These are phyloP conservation scores for Acronicta alni DNA, from an alignment of 2,888 invertebrate species.

Conservation along the genomic window DNA sequence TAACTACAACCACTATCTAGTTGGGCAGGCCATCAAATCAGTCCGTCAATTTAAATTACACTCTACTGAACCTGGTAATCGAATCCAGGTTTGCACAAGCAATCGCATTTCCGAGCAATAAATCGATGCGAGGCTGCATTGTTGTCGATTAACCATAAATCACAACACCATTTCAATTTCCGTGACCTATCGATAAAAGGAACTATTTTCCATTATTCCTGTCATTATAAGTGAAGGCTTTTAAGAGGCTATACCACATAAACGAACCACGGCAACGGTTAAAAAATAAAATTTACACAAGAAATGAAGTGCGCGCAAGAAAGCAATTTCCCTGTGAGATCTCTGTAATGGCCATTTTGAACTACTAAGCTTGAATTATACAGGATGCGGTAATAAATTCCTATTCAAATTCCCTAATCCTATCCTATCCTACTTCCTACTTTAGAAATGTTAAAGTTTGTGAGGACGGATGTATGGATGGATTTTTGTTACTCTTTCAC, in stretches of 20 bases:
- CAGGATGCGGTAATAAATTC: conserved; percentile 45
- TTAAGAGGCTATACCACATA: conserved; percentile 43
- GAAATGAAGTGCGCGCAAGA: conserved; percentile 76
- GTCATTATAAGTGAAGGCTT: conserved; percentile 28
- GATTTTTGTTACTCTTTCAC: too few relatives aligned
- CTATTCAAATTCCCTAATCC: too few relatives aligned
- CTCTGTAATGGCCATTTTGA: conserved; percentile 72
- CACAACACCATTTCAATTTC: background rate
- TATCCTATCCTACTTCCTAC: too few relatives aligned
- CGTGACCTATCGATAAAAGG: background rate
- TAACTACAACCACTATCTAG: too few relatives aligned
- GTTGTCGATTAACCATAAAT: background rate
- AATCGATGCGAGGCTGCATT: too few relatives aligned
- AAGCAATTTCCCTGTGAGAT: conserved; percentile 77
- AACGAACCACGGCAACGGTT: conserved; percentile 58
- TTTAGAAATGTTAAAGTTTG: too few relatives aligned
- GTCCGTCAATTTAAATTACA: too few relatives aligned
- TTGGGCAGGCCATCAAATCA: too few relatives aligned
- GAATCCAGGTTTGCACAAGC: too few relatives aligned
- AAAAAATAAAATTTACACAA: conserved; percentile 80
- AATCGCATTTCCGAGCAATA: too few relatives aligned
- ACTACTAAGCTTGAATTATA: conserved; percentile 21
- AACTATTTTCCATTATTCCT: conserved; percentile 14
- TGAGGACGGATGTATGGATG: too few relatives aligned
- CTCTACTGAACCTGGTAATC: too few relatives aligned